Conservation (phyloP, 2,888 invertebrate genomes). For the Acanthoscelides obtectus region DNA sequence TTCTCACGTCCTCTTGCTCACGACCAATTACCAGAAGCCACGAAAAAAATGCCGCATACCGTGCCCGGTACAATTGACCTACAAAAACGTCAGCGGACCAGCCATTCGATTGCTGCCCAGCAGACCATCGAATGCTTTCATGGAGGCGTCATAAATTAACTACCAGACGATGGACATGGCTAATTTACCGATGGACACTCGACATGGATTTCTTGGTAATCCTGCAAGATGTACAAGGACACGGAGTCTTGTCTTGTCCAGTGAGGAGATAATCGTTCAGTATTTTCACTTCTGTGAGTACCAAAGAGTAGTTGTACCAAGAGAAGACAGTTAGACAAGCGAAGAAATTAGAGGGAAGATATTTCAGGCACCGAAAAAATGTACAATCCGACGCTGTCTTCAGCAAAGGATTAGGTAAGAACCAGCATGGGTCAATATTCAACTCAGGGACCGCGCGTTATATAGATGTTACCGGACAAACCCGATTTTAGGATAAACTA, state of each 20-base stretch:
- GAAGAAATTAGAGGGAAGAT: too few relatives aligned
- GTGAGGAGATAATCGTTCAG: not conserved
- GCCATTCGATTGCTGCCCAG: not conserved
- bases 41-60: constrained; percentile 14
- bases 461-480: too few relatives aligned
- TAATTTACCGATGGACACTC: not conserved
- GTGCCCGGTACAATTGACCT: not conserved
- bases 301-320: too few relatives aligned
- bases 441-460: too few relatives aligned
- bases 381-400: too few relatives aligned
- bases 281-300: not conserved
- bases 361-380: too few relatives aligned
- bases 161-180: not conserved
- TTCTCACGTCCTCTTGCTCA: constrained; percentile 24
- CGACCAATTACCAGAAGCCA: constrained; percentile 22
- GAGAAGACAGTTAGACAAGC: too few relatives aligned
- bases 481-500: too few relatives aligned
- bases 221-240: not conserved
- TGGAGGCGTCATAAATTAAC: not conserved
- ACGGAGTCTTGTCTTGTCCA: not conserved
- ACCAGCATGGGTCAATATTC: too few relatives aligned
- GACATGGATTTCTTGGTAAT: not conserved
- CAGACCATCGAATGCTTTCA: not conserved
- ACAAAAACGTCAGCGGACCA: not conserved
- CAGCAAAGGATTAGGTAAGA: too few relatives aligned